These are phyloP conservation scores for Theropithecus gelada DNA, from an alignment of 2,113 vertebrate genomes.

Conservation along the genomic window DNA sequence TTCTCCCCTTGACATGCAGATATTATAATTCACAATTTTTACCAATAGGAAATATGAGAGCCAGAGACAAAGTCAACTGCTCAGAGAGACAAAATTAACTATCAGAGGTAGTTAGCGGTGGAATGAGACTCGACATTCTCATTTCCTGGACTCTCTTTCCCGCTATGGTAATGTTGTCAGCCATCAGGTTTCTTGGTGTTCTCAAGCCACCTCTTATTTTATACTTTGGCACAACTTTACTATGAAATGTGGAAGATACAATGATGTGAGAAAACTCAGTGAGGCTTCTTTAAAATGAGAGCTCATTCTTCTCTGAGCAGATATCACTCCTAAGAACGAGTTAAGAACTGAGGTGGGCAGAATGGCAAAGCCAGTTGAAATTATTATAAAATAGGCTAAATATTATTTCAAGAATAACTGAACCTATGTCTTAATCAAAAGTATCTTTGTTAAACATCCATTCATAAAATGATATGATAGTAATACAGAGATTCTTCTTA, in stretches of 20 bases:
- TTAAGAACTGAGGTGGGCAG: not conserved
- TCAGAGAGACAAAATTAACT: slow-evolving; percentile 15
- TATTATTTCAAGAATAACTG: slow-evolving; percentile 46
- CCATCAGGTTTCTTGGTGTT: not conserved
- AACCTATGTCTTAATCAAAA: slow-evolving; percentile 20
- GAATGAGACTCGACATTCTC: not conserved
- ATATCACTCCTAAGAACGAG: not conserved
- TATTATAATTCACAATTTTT: slow-evolving; percentile 3
- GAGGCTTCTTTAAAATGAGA: not conserved
- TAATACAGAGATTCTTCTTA: slow-evolving; percentile 12
- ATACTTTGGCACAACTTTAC: not conserved
- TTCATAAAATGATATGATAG: slow-evolving; percentile 21
- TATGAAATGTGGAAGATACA: slow-evolving; percentile 13
- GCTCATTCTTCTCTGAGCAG: not conserved
- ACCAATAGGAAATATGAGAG: not conserved
- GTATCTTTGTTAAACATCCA: slow-evolving; percentile 26
- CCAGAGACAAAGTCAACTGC: not conserved
- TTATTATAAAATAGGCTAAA: not conserved
- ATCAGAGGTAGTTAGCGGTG: not conserved
- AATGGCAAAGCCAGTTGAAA: slow-evolving; percentile 32
- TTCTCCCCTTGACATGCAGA: not conserved
- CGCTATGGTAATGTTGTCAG: not conserved
- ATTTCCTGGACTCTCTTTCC: not conserved
- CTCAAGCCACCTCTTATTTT: not conserved
- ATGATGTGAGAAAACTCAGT: not conserved